Conservation (phyloP, 2,113 vertebrate species). For the Pedetes capensis region DNA sequence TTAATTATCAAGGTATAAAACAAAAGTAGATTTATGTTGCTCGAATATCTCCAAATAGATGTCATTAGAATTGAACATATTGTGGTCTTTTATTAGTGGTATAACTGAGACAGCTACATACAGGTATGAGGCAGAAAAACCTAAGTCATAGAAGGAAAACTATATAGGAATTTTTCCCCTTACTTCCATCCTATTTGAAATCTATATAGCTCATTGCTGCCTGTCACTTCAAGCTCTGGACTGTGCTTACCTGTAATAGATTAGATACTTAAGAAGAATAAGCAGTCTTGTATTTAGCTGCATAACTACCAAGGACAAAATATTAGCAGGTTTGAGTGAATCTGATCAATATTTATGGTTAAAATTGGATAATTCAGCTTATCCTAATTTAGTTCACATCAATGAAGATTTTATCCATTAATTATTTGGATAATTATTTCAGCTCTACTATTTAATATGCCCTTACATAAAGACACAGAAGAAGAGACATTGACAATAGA, state of each 20-base stretch:
- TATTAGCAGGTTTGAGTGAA: neutral
- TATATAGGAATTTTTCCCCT: neutral
- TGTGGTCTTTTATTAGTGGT: neutral
- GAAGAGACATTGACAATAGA: neutral
- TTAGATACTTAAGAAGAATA: neutral
- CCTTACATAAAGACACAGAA: neutral
- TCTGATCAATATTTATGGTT: neutral
- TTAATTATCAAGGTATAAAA: neutral
- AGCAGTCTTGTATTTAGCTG: neutral
- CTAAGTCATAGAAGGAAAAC: neutral
- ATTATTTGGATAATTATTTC: constrained; percentile 18
- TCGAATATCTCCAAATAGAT: neutral
- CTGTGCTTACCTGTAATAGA: neutral
- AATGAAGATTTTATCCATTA: neutral
- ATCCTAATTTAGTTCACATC: neutral
- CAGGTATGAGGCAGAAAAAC: neutral
- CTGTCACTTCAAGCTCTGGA: neutral
- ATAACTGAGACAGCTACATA: neutral
- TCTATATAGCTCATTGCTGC: neutral
- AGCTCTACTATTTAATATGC: neutral
- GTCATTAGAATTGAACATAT: neutral
- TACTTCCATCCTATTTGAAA: neutral
- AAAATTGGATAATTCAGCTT: neutral
- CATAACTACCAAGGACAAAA: neutral
- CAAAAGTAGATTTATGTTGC: neutral